Percentiles rank a stretch among this genome's conserved stretches.
Evolutionary conservation across 2,797 vertebrate species (phyloP).

Genomic region (Danio choprae): DNA sequence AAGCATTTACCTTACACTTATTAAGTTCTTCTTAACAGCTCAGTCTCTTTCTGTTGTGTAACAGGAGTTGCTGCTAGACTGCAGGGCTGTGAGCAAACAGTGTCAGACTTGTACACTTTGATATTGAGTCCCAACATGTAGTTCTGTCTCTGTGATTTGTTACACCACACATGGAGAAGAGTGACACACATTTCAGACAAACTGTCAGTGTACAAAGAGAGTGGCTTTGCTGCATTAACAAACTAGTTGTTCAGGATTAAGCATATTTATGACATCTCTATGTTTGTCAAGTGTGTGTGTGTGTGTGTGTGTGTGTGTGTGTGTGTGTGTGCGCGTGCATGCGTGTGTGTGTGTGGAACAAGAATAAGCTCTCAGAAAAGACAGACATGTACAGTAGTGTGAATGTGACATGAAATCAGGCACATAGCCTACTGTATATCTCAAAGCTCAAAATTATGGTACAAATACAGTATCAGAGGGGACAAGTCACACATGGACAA

Average conservation of each 20-base stretch:
- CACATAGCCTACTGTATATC: too few species aligned
- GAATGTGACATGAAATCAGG: too few species aligned
- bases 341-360: too few species aligned
- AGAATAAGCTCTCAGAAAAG: constrained; percentile 14
- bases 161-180: constrained; percentile 15
- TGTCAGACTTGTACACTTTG: constrained; percentile 3
- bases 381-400: too few species aligned
- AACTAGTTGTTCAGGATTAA: constrained; percentile 24
- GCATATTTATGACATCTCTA: constrained; percentile 12
- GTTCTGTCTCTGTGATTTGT: constrained; percentile 33
- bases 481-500: too few species aligned
- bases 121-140: not conserved
- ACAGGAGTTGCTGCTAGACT: not conserved
- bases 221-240: constrained; percentile 1
- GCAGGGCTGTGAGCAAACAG: not conserved
- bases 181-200: constrained; percentile 16
- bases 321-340: too few species aligned
- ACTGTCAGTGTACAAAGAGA: not conserved
- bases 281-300: not conserved
- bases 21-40: not conserved
- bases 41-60: constrained; percentile 4
- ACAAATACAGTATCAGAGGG: too few species aligned
- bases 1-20: not conserved
- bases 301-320: too few species aligned
- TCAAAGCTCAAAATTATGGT: too few species aligned